Base-by-base conservation (phyloP, 92 coral and sea anemone species). In the Nematostella vectensis region DNA sequence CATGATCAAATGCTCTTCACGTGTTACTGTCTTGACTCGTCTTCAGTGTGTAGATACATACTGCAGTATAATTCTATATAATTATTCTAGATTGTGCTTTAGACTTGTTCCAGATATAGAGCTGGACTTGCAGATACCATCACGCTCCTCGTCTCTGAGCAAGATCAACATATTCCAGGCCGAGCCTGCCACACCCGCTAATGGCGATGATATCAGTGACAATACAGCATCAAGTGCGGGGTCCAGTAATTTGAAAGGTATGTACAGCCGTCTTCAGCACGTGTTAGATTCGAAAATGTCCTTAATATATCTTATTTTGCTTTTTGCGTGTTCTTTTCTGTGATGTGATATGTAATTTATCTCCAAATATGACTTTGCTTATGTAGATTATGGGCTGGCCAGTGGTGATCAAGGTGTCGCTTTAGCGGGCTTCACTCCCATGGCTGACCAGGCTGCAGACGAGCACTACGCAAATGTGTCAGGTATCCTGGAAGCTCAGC, bases 371-470 rank as follows among this genome's bases (percentile, higher is more conserved):
- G n/a, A n/a, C n/a, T n/a, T n/a, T n/a, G n/a, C n/a, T n/a, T n/a
- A n/a, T n/a, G 47, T 16, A 85, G 95, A 86, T n/a, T 85, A 75
- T 27, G 95, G 95, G 16, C 67, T 85, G 8, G 95, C 95, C 58
- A 75, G 70, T 15, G 95, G 95, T 15, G 95, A 85, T 28, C 81
- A 80, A 53, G 95, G 94, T 12, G 60, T 75, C 40, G 75, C 84
- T 1, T 70, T 75, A 53, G 61, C 80, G 67, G 88, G 81, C 22
- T 17, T 70, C 20, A 20, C 64, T 60, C 51, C 56, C 77, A 0
- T 64, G 69, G 12, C 68, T 56, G 31, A 58, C 55, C 49, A 68
- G 66, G n/a, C n/a, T n/a, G n/a, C n/a, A n/a, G n/a, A n/a, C n/a
- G 30, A 57, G 68, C 27, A 27, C 27, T 11, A 68, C 63, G 17